Percentiles rank a stretch among this genome's conserved stretches.
Evolutionary conservation across 2,888 invertebrate genomes (phyloP).

Genomic region (Azorinus chamasolen): DNA sequence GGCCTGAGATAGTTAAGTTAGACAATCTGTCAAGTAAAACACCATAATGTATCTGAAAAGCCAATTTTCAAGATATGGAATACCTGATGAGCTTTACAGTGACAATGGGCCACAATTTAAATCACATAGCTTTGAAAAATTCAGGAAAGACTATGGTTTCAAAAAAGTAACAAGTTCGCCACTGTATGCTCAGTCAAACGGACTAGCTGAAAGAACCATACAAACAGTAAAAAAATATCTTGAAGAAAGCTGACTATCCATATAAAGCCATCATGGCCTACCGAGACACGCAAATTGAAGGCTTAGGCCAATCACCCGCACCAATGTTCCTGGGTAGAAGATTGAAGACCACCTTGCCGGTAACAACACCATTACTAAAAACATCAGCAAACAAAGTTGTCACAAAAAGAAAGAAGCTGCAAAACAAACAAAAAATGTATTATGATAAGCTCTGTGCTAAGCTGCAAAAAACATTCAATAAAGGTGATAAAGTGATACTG

Average conservation of each 20-base stretch:
- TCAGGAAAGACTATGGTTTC: constrained; percentile 1
- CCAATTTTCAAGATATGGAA: constrained; percentile 23
- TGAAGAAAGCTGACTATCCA: constrained; percentile 20
- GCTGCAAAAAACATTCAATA: too few relatives aligned
- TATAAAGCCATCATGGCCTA: constrained; percentile 12
- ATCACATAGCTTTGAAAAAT: background rate
- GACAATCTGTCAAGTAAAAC: constrained; percentile 19
- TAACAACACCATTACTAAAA: too few relatives aligned
- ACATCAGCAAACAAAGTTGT: too few relatives aligned
- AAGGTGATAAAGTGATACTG: too few relatives aligned
- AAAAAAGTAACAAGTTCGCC: constrained; percentile 10
- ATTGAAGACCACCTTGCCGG: constrained; percentile 40
- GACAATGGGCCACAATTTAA: constrained; percentile 21
- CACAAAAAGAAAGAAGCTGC: too few relatives aligned
- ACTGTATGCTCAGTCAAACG: constrained; percentile 14
- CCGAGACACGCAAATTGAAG: constrained; percentile 10
- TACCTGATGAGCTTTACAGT: constrained; percentile 9
- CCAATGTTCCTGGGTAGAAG: constrained; percentile 20
- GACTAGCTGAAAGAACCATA: constrained; percentile 12
- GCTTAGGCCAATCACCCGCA: constrained; percentile 7
- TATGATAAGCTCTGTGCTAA: too few relatives aligned
- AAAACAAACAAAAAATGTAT: too few relatives aligned
- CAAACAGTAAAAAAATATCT: constrained; percentile 16
- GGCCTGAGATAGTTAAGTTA: constrained; percentile 22
- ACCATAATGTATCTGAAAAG: constrained; percentile 15